Evolutionary conservation across 2,113 vertebrate genomes (phyloP).

Genomic region (Apodemus speciosus): DNA sequence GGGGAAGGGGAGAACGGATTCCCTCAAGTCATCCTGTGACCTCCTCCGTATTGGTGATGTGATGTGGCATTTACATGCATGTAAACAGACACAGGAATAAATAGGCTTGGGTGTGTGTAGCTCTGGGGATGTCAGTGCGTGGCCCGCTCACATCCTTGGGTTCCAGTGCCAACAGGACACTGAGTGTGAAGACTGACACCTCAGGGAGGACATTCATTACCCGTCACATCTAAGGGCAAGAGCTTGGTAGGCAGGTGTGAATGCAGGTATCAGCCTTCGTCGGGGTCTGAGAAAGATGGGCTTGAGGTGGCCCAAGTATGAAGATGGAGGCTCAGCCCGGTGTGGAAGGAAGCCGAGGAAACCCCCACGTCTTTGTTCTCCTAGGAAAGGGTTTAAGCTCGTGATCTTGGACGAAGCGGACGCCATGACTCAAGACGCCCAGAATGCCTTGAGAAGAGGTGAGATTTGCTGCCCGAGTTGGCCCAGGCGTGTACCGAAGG

Average conservation of each 20-base stretch:
- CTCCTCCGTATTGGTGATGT: no score
- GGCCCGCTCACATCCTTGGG: not conserved
- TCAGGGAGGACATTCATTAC: not conserved
- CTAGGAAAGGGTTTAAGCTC: conserved; percentile 96
- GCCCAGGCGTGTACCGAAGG: not conserved
- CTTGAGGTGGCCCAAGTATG: not conserved
- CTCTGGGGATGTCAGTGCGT: no score
- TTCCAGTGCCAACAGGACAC: not conserved
- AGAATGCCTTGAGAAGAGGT: conserved; percentile 98
- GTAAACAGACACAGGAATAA: not conserved
- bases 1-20: not conserved
- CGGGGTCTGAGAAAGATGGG: not conserved
- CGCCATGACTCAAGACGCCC: conserved; percentile 98
- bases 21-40: not conserved
- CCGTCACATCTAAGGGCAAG: not conserved
- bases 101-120: not conserved
- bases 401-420: conserved; percentile 98
- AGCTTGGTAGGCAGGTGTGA: not conserved
- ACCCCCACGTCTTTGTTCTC: not conserved
- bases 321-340: not conserved
- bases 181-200: fast-evolving
- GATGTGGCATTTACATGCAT: not conserved
- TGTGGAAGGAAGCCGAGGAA: not conserved
- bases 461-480: conserved; percentile 49
- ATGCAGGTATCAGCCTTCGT: not conserved